A percentile compares a stretch with the other conserved stretches of the same genome.
Evolutionary conservation across 2,888 invertebrate genomes (phyloP).

Genomic region (Ophonus ardosiacus): DNA sequence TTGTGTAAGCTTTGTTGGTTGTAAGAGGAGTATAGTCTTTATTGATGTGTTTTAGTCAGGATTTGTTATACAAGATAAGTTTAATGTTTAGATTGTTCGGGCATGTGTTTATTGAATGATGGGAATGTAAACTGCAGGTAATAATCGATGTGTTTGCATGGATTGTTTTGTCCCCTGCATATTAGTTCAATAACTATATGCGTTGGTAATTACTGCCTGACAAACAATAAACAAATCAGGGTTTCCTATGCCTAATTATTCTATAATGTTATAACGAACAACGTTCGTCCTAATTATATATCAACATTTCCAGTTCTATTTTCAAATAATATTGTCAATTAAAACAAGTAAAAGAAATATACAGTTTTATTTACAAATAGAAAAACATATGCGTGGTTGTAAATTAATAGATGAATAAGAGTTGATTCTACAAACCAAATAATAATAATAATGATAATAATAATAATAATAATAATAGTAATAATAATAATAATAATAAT

Average conservation of each 20-base stretch:
- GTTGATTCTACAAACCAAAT: no score
- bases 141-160: conserved; percentile 15
- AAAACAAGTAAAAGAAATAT: no score
- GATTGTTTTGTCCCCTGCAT: conserved; percentile 5
- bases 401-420: no score
- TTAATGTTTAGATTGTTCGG: conserved; percentile 1
- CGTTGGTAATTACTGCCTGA: neutral
- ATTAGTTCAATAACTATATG: conserved; percentile 20
- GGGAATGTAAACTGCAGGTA: conserved; percentile 23
- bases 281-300: no score
- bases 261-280: neutral
- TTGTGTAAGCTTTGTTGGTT: conserved; percentile 20
- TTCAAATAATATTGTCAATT: no score
- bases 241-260: neutral
- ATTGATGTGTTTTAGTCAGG: conserved; percentile 1
- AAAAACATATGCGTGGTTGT: neutral
- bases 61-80: conserved; percentile 40
- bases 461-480: no score
- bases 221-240: conserved; percentile 4
- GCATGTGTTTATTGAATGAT: neutral
- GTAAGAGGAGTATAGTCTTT: neutral
- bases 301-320: no score
- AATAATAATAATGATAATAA: no score
- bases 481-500: no score
- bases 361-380: neutral